Conservation (phyloP, 2,888 invertebrate species). For the Zaprionus obscuricornis region DNA sequence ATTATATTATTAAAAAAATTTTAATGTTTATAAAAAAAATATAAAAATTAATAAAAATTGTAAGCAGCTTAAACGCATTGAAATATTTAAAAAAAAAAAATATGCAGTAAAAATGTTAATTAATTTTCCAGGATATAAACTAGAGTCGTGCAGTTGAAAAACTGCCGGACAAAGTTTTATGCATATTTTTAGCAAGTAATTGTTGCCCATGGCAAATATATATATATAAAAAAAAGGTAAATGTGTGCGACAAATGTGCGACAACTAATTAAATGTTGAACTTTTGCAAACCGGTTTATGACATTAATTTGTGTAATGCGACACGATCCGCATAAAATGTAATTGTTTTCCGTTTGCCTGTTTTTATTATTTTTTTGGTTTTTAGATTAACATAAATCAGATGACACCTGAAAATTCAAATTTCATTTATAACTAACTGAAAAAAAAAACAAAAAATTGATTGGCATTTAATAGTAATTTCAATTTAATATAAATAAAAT, state of each 20-base stretch:
- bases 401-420: slow-evolving; percentile 2
- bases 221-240: background rate
- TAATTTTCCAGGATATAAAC: background rate
- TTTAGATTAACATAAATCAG: slow-evolving; percentile 33
- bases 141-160: background rate
- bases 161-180: too few relatives aligned
- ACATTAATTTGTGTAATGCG: slow-evolving; percentile 43
- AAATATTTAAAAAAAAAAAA: too few relatives aligned
- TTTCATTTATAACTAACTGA: too few relatives aligned
- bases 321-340: slow-evolving; percentile 43
- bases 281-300: slow-evolving; percentile 34
- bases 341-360: slow-evolving; percentile 33
- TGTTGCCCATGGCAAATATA: background rate
- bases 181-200: background rate
- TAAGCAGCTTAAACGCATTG: too few relatives aligned
- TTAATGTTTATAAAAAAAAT: too few relatives aligned
- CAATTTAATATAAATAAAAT: too few relatives aligned
- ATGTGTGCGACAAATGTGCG: background rate
- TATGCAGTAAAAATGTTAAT: background rate
- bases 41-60: too few relatives aligned
- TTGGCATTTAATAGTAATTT: too few relatives aligned
- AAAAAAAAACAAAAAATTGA: too few relatives aligned
- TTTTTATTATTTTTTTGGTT: too few relatives aligned
- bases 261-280: slow-evolving; percentile 42
- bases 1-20: too few relatives aligned